phyloP scores from a whole-genome alignment of 2,888 invertebrate genomes.

The Pandemis cinnamomeana region DNA sequence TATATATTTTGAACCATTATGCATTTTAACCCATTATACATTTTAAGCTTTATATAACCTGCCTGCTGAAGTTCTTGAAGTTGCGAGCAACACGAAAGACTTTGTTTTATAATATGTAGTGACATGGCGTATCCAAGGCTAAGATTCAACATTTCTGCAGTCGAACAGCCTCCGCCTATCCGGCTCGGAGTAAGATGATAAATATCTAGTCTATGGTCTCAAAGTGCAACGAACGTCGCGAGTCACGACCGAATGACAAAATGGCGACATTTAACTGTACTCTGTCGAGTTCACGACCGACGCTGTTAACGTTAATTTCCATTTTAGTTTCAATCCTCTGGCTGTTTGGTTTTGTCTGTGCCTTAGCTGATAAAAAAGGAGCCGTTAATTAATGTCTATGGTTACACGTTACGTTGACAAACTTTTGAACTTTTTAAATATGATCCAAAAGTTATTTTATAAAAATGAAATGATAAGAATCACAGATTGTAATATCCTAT shows the following conservation, averaged over 20 bases:
- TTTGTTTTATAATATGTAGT: too few species aligned
- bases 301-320: slow-evolving; percentile 21
- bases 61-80: too few species aligned
- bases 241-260: slow-evolving; percentile 26
- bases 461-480: too few species aligned
- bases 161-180: background rate
- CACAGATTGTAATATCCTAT: too few species aligned
- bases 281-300: slow-evolving; percentile 12
- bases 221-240: slow-evolving; percentile 20
- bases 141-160: background rate
- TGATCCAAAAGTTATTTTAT: too few species aligned
- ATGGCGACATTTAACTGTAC: slow-evolving; percentile 30
- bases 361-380: background rate
- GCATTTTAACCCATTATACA: too few species aligned
- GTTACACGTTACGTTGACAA: too few species aligned
- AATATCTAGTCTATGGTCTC: slow-evolving; percentile 22
- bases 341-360: slow-evolving; percentile 11
- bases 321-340: slow-evolving; percentile 10
- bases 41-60: too few species aligned
- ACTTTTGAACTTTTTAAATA: too few species aligned
- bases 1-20: too few species aligned
- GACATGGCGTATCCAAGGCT: too few species aligned
- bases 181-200: slow-evolving; percentile 11
- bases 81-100: too few species aligned
- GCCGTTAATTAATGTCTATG: background rate